phyloP scores from a whole-genome alignment of 2,888 invertebrate species.

The Cosmorhoe ocellata region DNA sequence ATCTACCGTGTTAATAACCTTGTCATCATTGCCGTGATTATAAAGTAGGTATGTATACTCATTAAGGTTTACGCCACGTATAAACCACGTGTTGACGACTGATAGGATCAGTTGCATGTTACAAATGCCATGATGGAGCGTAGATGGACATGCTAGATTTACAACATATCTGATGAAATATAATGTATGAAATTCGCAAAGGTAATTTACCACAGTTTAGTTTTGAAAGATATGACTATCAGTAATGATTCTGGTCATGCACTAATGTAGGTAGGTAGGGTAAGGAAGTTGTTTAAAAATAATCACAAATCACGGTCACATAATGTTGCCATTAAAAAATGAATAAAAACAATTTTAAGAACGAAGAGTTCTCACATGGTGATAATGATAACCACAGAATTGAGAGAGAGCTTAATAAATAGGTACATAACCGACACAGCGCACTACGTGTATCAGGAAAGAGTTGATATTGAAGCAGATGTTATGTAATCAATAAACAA shows the following conservation, averaged over 20 bases:
- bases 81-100: constrained; percentile 20
- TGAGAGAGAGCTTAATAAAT: neutral
- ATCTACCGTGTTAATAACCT: too few relatives aligned
- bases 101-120: constrained; percentile 30
- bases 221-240: constrained; percentile 4
- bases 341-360: too few relatives aligned
- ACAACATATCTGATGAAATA: constrained; percentile 25
- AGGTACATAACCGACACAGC: neutral
- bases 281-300: too few relatives aligned
- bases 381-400: too few relatives aligned
- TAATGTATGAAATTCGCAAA: constrained; percentile 18
- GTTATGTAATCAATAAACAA: constrained; percentile 12
- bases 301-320: too few relatives aligned
- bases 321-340: too few relatives aligned
- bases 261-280: neutral
- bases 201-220: constrained; percentile 8
- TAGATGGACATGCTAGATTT: constrained; percentile 21
- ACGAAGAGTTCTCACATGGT: too few relatives aligned
- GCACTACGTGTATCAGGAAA: neutral
- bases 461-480: neutral
- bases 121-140: constrained; percentile 13
- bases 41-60: constrained; percentile 2
- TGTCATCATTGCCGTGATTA: neutral
- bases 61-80: constrained; percentile 13
- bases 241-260: constrained; percentile 7